phyloP scores from a whole-genome alignment of 2,113 vertebrate species.

The Equus quagga region DNA sequence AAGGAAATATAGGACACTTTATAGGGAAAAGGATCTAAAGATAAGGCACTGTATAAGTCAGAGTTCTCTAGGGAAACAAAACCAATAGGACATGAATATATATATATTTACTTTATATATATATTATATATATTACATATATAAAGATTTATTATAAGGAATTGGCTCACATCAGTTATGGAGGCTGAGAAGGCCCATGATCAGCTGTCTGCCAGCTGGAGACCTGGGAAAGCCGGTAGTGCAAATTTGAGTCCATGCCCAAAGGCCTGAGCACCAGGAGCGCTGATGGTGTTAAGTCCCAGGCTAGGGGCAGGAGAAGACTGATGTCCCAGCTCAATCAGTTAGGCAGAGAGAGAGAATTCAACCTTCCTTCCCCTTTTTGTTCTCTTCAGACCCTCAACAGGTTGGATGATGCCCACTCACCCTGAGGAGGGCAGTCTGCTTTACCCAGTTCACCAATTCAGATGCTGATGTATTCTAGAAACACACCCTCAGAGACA shows the following conservation, averaged over 20 bases:
- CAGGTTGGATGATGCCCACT: not conserved
- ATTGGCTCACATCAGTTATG: not conserved
- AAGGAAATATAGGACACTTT: conserved; percentile 65
- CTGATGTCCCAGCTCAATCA: not conserved
- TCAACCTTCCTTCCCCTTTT: not conserved
- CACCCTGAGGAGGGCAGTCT: too few relatives aligned
- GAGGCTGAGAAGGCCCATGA: not conserved
- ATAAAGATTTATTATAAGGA: not conserved
- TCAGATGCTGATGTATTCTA: not conserved
- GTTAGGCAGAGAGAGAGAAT: not conserved
- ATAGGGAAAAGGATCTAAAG: conserved; percentile 25
- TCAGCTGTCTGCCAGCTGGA: not conserved
- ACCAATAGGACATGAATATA: not conserved
- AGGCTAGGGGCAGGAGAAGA: not conserved
- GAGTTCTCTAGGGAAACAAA: not conserved
- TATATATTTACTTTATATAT: not conserved
- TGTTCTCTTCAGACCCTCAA: not conserved
- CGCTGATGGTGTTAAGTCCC: not conserved
- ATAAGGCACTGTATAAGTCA: not conserved
- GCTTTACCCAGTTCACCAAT: not conserved
- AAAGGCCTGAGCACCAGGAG: not conserved
- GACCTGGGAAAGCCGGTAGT: not conserved
- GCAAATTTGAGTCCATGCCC: not conserved
- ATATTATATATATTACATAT: not conserved
- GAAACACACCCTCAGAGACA: not conserved